Evolutionary conservation across 2,888 invertebrate species (phyloP).

Genomic region (Latheticus oryzae): DNA sequence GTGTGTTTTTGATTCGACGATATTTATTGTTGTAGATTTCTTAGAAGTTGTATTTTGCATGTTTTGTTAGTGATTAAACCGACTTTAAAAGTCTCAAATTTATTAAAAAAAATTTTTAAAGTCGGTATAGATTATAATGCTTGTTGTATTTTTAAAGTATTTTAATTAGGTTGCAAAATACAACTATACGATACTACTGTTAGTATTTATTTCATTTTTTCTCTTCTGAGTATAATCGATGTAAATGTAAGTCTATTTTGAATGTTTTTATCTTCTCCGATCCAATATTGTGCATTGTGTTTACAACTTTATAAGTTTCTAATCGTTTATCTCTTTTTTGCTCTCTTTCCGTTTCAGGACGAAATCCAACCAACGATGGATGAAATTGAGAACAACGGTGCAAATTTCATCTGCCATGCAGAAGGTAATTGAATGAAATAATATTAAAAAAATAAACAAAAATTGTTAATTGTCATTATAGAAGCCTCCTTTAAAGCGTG

Average conservation of each 20-base stretch:
- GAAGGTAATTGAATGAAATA: constrained; percentile 67
- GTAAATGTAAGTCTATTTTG: constrained; percentile 14
- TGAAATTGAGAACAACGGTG: constrained; percentile 94
- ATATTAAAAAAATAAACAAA: constrained; percentile 3
- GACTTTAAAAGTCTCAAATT: constrained; percentile 1
- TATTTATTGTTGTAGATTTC: constrained; percentile 22
- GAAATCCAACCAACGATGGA: constrained; percentile 95
- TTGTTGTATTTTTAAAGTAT: constrained; percentile 39
- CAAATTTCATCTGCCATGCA: constrained; percentile 91
- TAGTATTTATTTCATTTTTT: constrained; percentile 36
- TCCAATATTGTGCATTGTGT: constrained; percentile 35
- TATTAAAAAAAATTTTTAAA: too few relatives aligned
- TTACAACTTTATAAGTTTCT: constrained; percentile 10
- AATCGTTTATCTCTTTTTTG: too few relatives aligned
- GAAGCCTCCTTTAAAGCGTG: constrained; percentile 89
- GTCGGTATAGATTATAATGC: constrained; percentile 31
- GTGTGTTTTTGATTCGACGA: constrained; percentile 4
- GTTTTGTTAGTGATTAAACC: constrained; percentile 29
- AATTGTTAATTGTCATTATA: constrained; percentile 48
- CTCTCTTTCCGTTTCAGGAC: constrained; percentile 76
- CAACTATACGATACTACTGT: constrained; percentile 41
- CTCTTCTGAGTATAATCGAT: constrained; percentile 29
- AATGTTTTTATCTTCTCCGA: constrained; percentile 20
- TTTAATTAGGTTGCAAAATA: constrained; percentile 49
- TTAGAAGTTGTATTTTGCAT: constrained; percentile 57